Conservation (phyloP, 1,140 invertebrate species). For the Platorchestia sp. region DNA sequence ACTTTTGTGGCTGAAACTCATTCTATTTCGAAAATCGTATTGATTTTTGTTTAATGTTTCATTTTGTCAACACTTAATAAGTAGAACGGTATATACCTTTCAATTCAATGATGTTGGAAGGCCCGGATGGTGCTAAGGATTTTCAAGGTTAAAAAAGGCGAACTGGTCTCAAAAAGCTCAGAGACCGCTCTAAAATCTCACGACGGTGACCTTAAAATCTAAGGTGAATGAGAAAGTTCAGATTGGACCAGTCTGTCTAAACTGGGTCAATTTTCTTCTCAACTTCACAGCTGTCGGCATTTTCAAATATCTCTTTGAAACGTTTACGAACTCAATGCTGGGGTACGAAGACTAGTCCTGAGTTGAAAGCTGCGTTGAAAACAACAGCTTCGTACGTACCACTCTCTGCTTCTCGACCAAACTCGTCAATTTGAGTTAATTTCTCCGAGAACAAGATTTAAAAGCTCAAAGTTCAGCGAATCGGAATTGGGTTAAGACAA, state of each 20-base stretch:
- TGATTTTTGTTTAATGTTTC: too few relatives aligned
- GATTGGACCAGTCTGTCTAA: neutral
- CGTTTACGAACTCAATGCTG: neutral
- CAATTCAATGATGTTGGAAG: neutral
- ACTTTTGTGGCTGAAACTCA: too few relatives aligned
- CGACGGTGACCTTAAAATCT: neutral
- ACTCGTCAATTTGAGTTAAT: neutral
- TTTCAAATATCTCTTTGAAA: neutral
- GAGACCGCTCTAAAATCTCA: neutral
- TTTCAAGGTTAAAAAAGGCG: neutral
- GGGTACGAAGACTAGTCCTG: neutral
- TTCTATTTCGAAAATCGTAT: too few relatives aligned
- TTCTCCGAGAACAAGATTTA: neutral
- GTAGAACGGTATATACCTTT: neutral
- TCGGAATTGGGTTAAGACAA: neutral
- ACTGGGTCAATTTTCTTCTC: neutral
- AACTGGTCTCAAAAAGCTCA: too few relatives aligned
- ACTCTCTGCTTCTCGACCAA: neutral
- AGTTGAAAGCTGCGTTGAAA: neutral
- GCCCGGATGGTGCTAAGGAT: too few relatives aligned
- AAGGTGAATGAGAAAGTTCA: neutral
- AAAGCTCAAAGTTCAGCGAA: neutral
- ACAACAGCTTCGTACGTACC: too few relatives aligned
- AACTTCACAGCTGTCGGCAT: neutral
- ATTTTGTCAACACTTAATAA: neutral